Conservation (phyloP, 2,888 invertebrate species). For the Synanthedon andrenaeformis region DNA sequence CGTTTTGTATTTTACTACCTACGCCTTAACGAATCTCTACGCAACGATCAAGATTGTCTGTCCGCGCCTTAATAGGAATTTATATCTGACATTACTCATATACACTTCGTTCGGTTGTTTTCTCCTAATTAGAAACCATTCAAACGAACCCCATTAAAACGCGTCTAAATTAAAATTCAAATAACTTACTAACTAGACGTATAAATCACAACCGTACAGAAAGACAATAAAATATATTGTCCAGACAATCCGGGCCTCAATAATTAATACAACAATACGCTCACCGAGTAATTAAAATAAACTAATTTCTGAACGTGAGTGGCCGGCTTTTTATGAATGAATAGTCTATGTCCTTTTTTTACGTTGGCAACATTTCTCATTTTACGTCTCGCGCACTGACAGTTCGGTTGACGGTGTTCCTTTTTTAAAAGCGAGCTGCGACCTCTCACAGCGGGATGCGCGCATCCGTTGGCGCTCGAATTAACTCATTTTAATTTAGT, state of each 20-base stretch:
- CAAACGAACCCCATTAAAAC: constrained; percentile 65
- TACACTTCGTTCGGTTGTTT: constrained; percentile 49
- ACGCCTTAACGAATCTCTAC: too few species aligned
- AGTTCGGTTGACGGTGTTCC: constrained; percentile 52
- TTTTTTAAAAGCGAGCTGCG: constrained; percentile 40
- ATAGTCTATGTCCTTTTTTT: constrained; percentile 39
- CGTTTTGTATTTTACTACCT: too few species aligned
- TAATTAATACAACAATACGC: constrained; percentile 66
- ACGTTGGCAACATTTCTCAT: constrained; percentile 60
- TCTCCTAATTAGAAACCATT: constrained; percentile 69
- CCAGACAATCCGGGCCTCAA: constrained; percentile 39
- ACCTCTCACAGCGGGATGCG: constrained; percentile 55
- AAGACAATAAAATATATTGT: constrained; percentile 70
- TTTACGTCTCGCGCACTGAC: constrained; percentile 53
- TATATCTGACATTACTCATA: constrained; percentile 65
- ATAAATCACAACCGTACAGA: constrained; percentile 58
- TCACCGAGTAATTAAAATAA: constrained; percentile 66
- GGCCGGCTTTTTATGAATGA: constrained; percentile 58
- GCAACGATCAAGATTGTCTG: too few species aligned
- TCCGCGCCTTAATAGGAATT: constrained; percentile 45
- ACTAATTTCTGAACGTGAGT: constrained; percentile 61
- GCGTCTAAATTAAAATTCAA: constrained; percentile 68
- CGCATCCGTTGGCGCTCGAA: constrained; percentile 59
- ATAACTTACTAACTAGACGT: constrained; percentile 69
- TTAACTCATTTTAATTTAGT: constrained; percentile 61